Percentiles rank a stretch among this genome's conserved stretches.
These are phyloP conservation scores for Pyrgilauda ruficollis DNA, from an alignment of 2,113 vertebrate genomes.

Conservation along the genomic window DNA sequence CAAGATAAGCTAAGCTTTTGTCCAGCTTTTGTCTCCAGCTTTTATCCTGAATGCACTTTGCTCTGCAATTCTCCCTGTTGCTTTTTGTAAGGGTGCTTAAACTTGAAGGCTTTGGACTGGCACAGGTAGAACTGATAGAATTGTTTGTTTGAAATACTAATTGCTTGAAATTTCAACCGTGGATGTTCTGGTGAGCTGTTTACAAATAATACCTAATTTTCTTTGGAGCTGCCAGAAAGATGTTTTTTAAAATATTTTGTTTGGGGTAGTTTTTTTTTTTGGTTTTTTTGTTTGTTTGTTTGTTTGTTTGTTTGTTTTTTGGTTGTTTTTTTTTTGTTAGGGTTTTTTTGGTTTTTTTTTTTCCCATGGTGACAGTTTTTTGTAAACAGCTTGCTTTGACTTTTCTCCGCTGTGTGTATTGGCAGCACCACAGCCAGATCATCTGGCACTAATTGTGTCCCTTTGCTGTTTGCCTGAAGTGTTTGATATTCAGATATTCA, in stretches of 20 bases:
- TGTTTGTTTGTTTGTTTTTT: too few relatives aligned
- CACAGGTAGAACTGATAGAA: background rate
- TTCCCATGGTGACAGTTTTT: background rate
- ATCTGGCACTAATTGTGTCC: background rate
- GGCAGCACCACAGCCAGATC: background rate
- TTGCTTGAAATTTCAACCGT: background rate
- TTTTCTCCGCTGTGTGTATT: background rate
- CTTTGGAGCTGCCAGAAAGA: background rate
- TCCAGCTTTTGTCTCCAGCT: background rate
- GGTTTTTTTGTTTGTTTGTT: too few relatives aligned
- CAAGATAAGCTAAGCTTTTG: background rate
- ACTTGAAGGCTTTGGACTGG: background rate
- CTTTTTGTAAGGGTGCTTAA: background rate
- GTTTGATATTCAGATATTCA: background rate
- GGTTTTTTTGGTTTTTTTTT: background rate
- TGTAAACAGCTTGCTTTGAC: conserved; percentile 8
- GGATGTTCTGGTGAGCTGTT: background rate
- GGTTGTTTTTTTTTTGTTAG: too few relatives aligned
- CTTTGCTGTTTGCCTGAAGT: background rate
- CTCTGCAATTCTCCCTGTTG: background rate
- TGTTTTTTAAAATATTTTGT: background rate
- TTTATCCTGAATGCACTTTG: background rate
- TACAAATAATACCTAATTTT: background rate
- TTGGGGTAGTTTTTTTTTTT: background rate
- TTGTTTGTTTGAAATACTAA: conserved; percentile 21